Evolutionary conservation across 1,140 invertebrate species (phyloP), one percentile per base, ranked within the genome.

Genomic region (Charaxes varanes): DNA sequence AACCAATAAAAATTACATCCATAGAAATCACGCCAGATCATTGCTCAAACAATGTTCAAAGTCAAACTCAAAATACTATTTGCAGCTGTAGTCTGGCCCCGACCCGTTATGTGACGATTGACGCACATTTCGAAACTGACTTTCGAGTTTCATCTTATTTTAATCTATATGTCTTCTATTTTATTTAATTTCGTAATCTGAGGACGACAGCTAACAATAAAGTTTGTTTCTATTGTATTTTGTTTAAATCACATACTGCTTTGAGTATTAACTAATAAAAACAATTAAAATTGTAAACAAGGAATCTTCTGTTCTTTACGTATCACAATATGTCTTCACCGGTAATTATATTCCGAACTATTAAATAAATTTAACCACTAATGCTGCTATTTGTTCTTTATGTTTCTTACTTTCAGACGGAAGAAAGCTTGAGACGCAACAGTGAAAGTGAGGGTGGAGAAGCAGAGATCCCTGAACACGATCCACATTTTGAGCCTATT

Each of bases 401-500:
- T 44, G 46, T 41, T 10, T 47, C 6, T 45, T 23, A 17, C 63
- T 41, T 59, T 34, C 28, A 79, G 78, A 65, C 53, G 5, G 71
- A 78, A 44, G 78, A 82, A 60, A 78, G 67, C 44, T 65, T 83
- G 7, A 53, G 65, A 42, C 68, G 69, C 32, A 82, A 83, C 44
- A 80, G 77, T 52, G 79, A 83, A 38, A 82, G 67, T 46, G 83
- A 84, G 52, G 60, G 34, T 18, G 76, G 64, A 15, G 72, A 74
- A 14, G 50, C 35, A 1, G 80, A 81, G 32, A 63, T 61, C 2
- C 58, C 65, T 18, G 88, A 89, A 22, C 82, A 86, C 31, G 92
- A 94, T 69, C 88, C 90, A 27, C 90, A 93, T 45, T 94, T 88
- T 71, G 90, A 93, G 45, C 93, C 93, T 4, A 89, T 94, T 31